Evolutionary conservation across 2,113 vertebrate genomes (phyloP).

Genomic region (Proterorhinus semilunaris): DNA sequence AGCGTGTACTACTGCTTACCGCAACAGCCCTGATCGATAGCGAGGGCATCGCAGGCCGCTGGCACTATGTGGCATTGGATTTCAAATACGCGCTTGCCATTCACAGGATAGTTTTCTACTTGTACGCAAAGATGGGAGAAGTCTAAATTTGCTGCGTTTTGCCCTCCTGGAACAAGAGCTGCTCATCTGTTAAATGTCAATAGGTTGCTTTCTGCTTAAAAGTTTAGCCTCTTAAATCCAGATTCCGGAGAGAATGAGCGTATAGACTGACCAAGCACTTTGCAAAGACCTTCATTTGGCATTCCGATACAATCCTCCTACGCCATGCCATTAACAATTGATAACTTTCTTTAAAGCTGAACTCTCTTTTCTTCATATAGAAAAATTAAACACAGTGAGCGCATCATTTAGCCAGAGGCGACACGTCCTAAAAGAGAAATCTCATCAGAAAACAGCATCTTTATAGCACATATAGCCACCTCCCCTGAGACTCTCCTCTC

Average conservation of each 20-base stretch:
- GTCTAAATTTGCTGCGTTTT: neutral
- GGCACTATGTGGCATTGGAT: neutral
- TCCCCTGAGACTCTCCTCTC: constrained; percentile 23
- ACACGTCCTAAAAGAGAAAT: constrained; percentile 11
- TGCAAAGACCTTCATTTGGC: constrained; percentile 24
- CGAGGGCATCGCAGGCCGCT: neutral
- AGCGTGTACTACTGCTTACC: constrained; percentile 5
- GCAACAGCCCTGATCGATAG: constrained; percentile 32
- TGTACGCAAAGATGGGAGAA: neutral
- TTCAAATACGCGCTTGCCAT: constrained; percentile 8
- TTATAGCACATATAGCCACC: constrained; percentile 40
- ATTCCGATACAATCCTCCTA: constrained; percentile 20
- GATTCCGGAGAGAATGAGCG: constrained; percentile 16
- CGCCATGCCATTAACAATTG: constrained; percentile 26
- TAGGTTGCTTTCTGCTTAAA: neutral
- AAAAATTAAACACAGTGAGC: constrained; percentile 22
- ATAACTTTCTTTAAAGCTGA: constrained; percentile 38
- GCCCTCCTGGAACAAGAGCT: neutral
- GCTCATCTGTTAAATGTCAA: neutral
- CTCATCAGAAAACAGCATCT: constrained; percentile 27
- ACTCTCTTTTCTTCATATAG: constrained; percentile 21
- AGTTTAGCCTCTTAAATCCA: constrained; percentile 15
- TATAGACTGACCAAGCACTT: constrained; percentile 13
- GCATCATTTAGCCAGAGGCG: constrained; percentile 18
- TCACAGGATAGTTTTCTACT: neutral